Conservation (phyloP, 2,113 vertebrate species). For the Empidonax traillii region DNA sequence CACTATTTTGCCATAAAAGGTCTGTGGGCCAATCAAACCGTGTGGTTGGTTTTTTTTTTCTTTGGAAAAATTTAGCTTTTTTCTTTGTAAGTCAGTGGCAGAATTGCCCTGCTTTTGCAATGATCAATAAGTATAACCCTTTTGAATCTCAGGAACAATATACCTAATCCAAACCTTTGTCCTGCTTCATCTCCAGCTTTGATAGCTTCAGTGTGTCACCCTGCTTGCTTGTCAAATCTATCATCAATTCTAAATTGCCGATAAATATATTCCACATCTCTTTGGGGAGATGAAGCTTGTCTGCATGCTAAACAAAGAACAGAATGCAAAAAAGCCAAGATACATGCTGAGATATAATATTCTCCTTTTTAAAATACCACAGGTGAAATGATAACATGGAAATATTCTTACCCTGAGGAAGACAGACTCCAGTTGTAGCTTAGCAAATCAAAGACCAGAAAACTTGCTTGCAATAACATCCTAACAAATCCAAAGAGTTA, state of each 20-base stretch:
- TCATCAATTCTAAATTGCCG: conserved; percentile 39
- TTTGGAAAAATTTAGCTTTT: conserved; percentile 26
- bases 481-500: conserved; percentile 66
- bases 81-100: conserved; percentile 1
- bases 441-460: conserved; percentile 76
- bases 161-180: conserved; percentile 57
- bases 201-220: not conserved
- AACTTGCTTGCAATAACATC: conserved; percentile 75
- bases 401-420: conserved; percentile 75
- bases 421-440: conserved; percentile 74
- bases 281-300: conserved; percentile 35
- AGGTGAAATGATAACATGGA: conserved; percentile 59
- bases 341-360: not conserved
- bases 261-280: conserved; percentile 46
- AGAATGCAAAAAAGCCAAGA: conserved; percentile 9
- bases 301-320: conserved; percentile 54
- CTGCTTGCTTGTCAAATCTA: conserved; percentile 46
- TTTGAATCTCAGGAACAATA: conserved; percentile 49
- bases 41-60: not conserved
- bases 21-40: conserved; percentile 18
- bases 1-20: conserved; percentile 28
- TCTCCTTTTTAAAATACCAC: conserved; percentile 27
- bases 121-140: conserved; percentile 9
- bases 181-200: conserved; percentile 36
- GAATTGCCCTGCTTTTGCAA: conserved; percentile 25